Conservation (phyloP, 2,888 invertebrate species). For the Ceriagrion tenellum region DNA sequence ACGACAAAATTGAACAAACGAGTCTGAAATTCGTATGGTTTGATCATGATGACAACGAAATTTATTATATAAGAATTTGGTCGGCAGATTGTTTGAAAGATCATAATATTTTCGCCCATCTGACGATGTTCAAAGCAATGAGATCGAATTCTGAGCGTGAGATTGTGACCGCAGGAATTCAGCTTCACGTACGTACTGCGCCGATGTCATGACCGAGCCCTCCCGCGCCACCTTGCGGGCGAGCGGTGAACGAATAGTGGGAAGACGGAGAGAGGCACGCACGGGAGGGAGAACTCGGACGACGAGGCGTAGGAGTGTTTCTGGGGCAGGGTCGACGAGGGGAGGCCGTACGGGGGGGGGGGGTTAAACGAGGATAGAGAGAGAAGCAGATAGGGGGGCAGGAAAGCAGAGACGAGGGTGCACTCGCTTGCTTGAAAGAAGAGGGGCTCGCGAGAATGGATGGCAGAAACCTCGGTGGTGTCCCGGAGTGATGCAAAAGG, state of each 20-base stretch:
- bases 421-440: not conserved
- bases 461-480: conserved; percentile 19
- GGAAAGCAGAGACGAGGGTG: not conserved
- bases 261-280: not conserved
- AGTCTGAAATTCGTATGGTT: too few relatives aligned
- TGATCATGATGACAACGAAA: too few relatives aligned
- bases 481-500: not conserved
- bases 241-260: not conserved
- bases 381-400: not conserved
- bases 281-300: not conserved
- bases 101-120: too few relatives aligned
- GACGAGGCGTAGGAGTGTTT: not conserved
- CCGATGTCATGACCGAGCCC: not conserved
- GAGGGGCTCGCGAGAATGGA: not conserved
- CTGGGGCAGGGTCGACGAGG: not conserved
- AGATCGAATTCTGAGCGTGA: too few relatives aligned
- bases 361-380: too few relatives aligned
- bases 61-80: too few relatives aligned
- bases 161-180: too few relatives aligned
- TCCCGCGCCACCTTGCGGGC: not conserved
- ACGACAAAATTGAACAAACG: too few relatives aligned
- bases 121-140: too few relatives aligned
- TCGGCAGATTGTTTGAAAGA: too few relatives aligned
- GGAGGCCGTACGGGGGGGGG: not conserved
- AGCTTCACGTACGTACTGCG: not conserved